Conservation (phyloP, 2,113 vertebrate genomes). For the Chaetodon trifascialis region DNA sequence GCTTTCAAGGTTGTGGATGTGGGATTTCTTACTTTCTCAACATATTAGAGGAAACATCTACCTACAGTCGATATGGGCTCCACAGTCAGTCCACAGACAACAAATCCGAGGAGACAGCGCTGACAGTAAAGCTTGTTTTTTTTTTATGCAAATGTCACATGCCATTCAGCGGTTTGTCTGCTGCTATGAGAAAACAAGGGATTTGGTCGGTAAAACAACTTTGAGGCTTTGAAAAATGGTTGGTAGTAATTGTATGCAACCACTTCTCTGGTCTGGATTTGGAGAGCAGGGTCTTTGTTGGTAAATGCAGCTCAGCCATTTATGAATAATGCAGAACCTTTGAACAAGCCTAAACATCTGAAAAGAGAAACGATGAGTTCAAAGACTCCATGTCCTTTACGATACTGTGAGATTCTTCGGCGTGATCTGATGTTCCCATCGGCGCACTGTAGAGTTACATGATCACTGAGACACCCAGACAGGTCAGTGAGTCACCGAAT, state of each 20-base stretch:
- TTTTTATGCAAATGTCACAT: constrained; percentile 40
- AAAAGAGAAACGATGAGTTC: constrained; percentile 10
- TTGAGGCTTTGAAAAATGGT: constrained; percentile 68
- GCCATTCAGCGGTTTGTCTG: constrained; percentile 45
- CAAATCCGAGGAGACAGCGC: constrained; percentile 35
- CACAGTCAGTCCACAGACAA: constrained; percentile 26
- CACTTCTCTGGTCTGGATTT: constrained; percentile 62
- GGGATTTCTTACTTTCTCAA: constrained; percentile 46
- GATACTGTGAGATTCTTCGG: constrained; percentile 21
- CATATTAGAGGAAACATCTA: constrained; percentile 52
- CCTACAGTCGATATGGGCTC: constrained; percentile 50
- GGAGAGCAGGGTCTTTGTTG: constrained; percentile 58
- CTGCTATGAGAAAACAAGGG: constrained; percentile 50
- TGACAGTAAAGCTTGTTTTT: constrained; percentile 34
- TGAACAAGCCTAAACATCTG: constrained; percentile 22
- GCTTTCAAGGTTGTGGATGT: constrained; percentile 62
- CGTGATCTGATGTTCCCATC: constrained; percentile 33
- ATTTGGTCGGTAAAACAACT: constrained; percentile 55
- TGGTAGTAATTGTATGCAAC: constrained; percentile 53
- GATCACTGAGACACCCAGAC: constrained; percentile 32
- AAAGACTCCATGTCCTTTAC: constrained; percentile 6
- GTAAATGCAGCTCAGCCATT: constrained; percentile 54
- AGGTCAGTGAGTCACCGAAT: constrained; percentile 51
- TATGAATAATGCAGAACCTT: constrained; percentile 42
- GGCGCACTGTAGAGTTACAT: constrained; percentile 16